Percentiles rank a stretch among this genome's conserved stretches.
Evolutionary conservation across 2,888 invertebrate species (phyloP).

Genomic region (Pyrochroa serraticornis): DNA sequence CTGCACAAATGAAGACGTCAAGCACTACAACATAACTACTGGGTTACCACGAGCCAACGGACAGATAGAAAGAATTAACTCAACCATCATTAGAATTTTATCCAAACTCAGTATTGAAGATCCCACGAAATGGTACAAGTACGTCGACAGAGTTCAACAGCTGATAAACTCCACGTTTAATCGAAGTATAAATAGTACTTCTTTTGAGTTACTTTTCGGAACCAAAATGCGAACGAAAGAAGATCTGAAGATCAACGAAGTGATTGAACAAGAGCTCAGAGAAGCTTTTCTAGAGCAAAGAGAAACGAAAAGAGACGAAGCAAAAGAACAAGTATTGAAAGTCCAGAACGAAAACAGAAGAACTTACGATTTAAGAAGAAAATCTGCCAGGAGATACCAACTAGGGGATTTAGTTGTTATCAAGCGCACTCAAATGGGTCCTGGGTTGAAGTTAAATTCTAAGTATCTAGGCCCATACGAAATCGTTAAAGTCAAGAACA

Average conservation of each 20-base stretch:
- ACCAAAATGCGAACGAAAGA: slow-evolving; percentile 32
- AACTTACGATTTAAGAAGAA: slow-evolving; percentile 1
- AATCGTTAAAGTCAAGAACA: slow-evolving; percentile 35
- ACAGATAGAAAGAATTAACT: slow-evolving; percentile 46
- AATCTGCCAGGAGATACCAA: slow-evolving; percentile 26
- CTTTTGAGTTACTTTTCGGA: slow-evolving; percentile 40
- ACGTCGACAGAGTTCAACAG: slow-evolving; percentile 21
- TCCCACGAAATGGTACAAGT: slow-evolving; percentile 44
- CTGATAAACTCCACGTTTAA: slow-evolving; percentile 33
- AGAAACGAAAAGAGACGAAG: slow-evolving; percentile 25
- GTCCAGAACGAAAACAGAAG: slow-evolving; percentile 38
- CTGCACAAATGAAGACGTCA: slow-evolving; percentile 47
- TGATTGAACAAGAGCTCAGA: slow-evolving; percentile 31
- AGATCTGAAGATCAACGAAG: slow-evolving; percentile 29
- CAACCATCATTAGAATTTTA: slow-evolving; percentile 44
- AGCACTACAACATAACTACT: slow-evolving; percentile 40
- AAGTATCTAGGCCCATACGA: slow-evolving; percentile 46
- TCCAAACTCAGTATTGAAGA: slow-evolving; percentile 47
- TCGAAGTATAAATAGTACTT: slow-evolving; percentile 29
- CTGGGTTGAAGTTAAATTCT: slow-evolving; percentile 22
- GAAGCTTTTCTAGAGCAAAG: slow-evolving; percentile 27
- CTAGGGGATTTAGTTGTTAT: slow-evolving; percentile 44
- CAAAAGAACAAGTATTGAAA: not conserved
- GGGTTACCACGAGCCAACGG: slow-evolving; percentile 50
- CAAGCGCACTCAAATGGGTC: slow-evolving; percentile 46